These are phyloP conservation scores for Halcyon smyrnensis DNA, from an alignment of 2,797 vertebrate genomes.

Conservation along the genomic window DNA sequence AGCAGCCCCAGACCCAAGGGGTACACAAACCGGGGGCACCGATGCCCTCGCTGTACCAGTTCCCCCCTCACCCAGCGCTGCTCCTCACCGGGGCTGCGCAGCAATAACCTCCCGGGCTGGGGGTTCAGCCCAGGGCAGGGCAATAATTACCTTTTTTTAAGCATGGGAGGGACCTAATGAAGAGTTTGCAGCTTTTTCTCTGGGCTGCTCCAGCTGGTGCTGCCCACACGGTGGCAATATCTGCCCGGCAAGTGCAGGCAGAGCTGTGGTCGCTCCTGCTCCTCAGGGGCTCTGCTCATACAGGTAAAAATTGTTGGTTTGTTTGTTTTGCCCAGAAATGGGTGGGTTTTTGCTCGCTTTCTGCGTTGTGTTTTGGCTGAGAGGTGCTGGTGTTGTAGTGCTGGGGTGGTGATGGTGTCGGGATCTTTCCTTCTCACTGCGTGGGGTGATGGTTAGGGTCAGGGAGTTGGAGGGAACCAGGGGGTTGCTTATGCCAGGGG, in stretches of 20 bases:
- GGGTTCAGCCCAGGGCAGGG: background rate
- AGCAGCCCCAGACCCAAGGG: fast-evolving
- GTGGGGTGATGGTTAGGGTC: fast-evolving
- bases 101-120: background rate
- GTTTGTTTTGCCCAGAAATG: too few relatives aligned
- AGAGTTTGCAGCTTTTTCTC: background rate
- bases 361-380: background rate
- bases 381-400: background rate
- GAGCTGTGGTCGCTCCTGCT: fast-evolving
- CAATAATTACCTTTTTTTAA: background rate
- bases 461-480: too few relatives aligned
- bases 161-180: too few relatives aligned
- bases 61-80: fast-evolving
- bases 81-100: background rate
- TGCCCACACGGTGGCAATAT: constrained; percentile 43
- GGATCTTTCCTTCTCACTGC: fast-evolving
- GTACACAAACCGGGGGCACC: fast-evolving
- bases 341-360: fast-evolving
- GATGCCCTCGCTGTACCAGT: fast-evolving
- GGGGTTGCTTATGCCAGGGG: background rate
- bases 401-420: background rate
- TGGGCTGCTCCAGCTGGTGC: background rate
- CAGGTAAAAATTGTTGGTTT: background rate
- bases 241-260: background rate
- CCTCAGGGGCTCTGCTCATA: fast-evolving